Percentiles rank a stretch among this genome's conserved stretches.
These are phyloP conservation scores for Blastobasis adustella DNA, from an alignment of 2,888 invertebrate species.

Conservation along the genomic window DNA sequence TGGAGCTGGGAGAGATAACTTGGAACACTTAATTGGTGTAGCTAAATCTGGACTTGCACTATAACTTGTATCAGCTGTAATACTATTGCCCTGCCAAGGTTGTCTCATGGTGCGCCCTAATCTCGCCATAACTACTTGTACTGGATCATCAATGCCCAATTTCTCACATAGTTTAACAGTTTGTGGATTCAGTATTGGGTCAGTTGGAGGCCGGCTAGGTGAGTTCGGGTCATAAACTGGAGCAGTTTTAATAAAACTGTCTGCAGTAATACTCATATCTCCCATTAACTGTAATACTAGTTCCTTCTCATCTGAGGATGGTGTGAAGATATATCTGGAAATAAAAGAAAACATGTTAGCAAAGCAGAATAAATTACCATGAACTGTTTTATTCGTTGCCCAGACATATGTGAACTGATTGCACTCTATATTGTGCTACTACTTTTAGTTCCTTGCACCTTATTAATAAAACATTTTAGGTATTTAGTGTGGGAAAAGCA, in stretches of 20 bases:
- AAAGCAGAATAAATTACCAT: not conserved
- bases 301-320: slow-evolving; percentile 83
- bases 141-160: slow-evolving; percentile 87
- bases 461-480: too few species aligned
- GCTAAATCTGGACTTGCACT: slow-evolving; percentile 11
- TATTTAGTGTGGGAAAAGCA: too few species aligned
- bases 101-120: slow-evolving; percentile 55
- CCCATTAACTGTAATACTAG: slow-evolving; percentile 78
- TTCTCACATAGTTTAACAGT: slow-evolving; percentile 79
- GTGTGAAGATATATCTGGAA: slow-evolving; percentile 82
- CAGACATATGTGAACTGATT: too few species aligned
- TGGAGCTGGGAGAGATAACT: slow-evolving; percentile 54
- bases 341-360: slow-evolving; percentile 6
- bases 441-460: too few species aligned
- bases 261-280: slow-evolving; percentile 78
- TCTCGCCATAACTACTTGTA: slow-evolving; percentile 75
- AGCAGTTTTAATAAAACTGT: slow-evolving; percentile 86
- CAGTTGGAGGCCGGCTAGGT: slow-evolving; percentile 51
- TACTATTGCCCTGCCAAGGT: slow-evolving; percentile 18
- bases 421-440: too few species aligned
- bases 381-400: too few species aligned
- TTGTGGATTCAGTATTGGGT: slow-evolving; percentile 79
- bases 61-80: slow-evolving; percentile 2
- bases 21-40: slow-evolving; percentile 44
- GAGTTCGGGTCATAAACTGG: slow-evolving; percentile 70